Evolutionary conservation across 2,888 invertebrate genomes (phyloP).

Genomic region (Lithophane socia): DNA sequence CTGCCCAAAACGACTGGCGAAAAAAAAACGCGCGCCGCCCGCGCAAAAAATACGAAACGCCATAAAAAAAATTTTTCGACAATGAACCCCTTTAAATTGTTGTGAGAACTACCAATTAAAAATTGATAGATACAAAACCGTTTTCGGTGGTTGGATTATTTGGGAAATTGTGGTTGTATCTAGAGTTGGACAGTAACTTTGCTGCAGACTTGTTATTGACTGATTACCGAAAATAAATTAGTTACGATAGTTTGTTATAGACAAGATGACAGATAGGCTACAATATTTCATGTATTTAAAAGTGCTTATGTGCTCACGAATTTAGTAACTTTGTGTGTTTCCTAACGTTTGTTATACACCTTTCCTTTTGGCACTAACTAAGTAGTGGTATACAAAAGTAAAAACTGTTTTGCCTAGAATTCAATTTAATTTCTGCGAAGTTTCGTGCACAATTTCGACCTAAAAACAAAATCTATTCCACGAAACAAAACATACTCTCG

Average conservation of each 20-base stretch:
- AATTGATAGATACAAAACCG: conserved; percentile 86
- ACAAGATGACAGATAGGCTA: not conserved
- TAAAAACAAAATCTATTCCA: conserved; percentile 3
- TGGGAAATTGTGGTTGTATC: conserved; percentile 26
- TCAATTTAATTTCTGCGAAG: not conserved
- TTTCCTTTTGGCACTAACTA: too few species aligned
- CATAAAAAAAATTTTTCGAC: conserved; percentile 84
- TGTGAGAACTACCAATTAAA: conserved; percentile 90
- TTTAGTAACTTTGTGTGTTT: not conserved
- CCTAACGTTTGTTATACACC: not conserved
- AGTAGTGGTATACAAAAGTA: not conserved
- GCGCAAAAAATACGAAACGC: conserved; percentile 81
- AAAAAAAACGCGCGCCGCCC: conserved; percentile 80
- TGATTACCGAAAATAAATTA: not conserved
- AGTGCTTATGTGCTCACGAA: not conserved
- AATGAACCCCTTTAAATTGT: conserved; percentile 88
- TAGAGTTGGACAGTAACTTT: conserved; percentile 8
- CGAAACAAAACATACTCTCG: conserved; percentile 19
- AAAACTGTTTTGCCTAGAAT: not conserved
- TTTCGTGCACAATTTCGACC: not conserved
- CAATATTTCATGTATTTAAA: not conserved
- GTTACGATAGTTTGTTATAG: not conserved
- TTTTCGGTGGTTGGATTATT: conserved; percentile 66
- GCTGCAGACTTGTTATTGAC: not conserved
- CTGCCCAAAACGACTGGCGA: conserved; percentile 87